Evolutionary conservation across 35 echinoderm and acorn worm species (phyloP).

Genomic region (Hemicentrotus pulcherrimus): DNA sequence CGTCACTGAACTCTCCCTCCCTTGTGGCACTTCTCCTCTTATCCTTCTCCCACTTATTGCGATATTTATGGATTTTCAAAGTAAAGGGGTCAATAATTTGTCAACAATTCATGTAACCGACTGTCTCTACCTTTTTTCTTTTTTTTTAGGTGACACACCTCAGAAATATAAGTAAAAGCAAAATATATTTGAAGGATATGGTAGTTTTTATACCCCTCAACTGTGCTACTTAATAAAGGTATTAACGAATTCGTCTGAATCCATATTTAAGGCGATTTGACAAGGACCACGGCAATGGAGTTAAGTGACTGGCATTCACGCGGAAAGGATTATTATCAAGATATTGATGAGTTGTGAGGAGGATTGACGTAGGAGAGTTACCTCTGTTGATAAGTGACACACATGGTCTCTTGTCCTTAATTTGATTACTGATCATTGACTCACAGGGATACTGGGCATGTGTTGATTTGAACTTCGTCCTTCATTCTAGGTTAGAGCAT

Average conservation of each 20-base stretch:
- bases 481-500: not conserved
- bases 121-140: not conserved
- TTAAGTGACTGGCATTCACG: not conserved
- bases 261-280: not conserved
- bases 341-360: constrained; percentile 1
- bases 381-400: not conserved
- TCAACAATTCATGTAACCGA: not conserved
- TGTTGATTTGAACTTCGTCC: not conserved
- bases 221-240: not conserved
- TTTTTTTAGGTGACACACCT: not conserved
- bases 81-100: not conserved
- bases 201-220: not conserved
- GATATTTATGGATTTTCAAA: not conserved
- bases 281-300: not conserved
- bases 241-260: not conserved
- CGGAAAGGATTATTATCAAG: not conserved
- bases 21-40: not conserved
- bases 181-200: not conserved
- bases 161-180: not conserved
- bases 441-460: not conserved
- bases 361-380: not conserved
- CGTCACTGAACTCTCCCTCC: too few relatives aligned
- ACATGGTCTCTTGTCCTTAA: not conserved
- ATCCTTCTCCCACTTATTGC: not conserved
- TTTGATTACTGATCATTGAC: not conserved